A percentile compares a stretch with the other conserved stretches of the same genome.
phyloP scores from a whole-genome alignment of 2,113 vertebrate genomes.

The Malaclemys terrapin region DNA sequence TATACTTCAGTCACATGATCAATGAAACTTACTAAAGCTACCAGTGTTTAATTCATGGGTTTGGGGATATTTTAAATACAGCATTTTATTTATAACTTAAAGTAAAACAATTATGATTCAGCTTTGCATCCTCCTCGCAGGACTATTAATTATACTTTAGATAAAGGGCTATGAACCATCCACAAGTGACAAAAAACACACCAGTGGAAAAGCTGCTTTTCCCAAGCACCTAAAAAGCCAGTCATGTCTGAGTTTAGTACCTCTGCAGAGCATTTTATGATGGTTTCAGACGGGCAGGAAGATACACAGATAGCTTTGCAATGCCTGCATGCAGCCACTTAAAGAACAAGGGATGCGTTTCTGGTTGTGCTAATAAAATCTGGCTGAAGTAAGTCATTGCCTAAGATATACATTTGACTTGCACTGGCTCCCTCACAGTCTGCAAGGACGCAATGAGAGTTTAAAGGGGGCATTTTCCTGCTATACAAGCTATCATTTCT shows the following conservation, averaged over 20 bases:
- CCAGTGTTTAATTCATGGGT: not conserved
- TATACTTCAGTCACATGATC: conserved; percentile 24
- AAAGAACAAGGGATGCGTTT: not conserved
- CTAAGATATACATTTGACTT: not conserved
- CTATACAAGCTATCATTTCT: not conserved
- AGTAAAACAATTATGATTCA: no score
- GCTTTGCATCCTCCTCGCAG: not conserved
- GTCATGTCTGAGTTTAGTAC: not conserved
- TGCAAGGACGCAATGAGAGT: not conserved
- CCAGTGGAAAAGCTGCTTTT: not conserved
- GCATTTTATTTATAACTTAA: not conserved
- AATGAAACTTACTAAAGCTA: not conserved
- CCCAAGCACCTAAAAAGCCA: not conserved
- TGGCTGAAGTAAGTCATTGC: not conserved
- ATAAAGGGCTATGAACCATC: not conserved
- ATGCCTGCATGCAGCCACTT: not conserved
- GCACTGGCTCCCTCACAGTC: not conserved
- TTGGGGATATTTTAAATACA: not conserved
- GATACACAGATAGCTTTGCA: fast-evolving
- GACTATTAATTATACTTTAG: not conserved
- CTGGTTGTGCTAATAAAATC: not conserved
- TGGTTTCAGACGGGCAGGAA: not conserved
- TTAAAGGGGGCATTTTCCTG: not conserved
- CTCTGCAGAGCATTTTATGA: not conserved
- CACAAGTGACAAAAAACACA: not conserved